A percentile compares a stretch with the other conserved stretches of the same genome.
phyloP scores from a whole-genome alignment of 2,113 vertebrate species.

The Callospermophilus lateralis region DNA sequence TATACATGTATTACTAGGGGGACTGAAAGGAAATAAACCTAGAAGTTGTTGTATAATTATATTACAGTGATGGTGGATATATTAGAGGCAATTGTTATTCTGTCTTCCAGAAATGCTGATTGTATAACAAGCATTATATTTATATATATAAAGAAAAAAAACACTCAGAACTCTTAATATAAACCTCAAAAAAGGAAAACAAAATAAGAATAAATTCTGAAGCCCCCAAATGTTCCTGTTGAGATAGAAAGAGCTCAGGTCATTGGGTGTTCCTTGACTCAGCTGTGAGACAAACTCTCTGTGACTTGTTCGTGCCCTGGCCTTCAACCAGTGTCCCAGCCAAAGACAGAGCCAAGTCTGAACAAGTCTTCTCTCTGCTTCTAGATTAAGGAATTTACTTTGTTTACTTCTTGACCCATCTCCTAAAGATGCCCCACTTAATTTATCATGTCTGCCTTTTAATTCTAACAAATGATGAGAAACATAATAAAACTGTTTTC shows the following conservation, averaged over 20 bases:
- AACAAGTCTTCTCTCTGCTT: not conserved
- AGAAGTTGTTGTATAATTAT: not conserved
- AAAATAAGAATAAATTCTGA: not conserved
- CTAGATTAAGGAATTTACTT: not conserved
- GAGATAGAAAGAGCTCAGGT: not conserved
- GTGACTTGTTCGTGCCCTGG: not conserved
- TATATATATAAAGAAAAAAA: not conserved
- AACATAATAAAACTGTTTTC: not conserved
- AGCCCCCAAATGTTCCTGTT: not conserved
- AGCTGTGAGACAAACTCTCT: not conserved
- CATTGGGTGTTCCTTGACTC: not conserved
- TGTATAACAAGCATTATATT: slow-evolving; percentile 3
- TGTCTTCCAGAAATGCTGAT: slow-evolving; percentile 3
- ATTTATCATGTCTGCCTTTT: slow-evolving; percentile 9
- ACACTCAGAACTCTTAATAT: not conserved
- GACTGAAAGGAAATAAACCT: not conserved
- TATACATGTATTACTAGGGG: not conserved
- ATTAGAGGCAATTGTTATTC: not conserved
- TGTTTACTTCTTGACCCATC: not conserved
- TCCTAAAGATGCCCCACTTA: not conserved
- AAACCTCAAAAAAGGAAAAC: not conserved
- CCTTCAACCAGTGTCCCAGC: not conserved
- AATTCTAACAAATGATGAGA: not conserved
- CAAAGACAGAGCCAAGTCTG: not conserved
- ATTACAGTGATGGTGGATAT: not conserved